These are phyloP conservation scores for Onychomys leucogaster DNA, from an alignment of 2,797 vertebrate genomes.

Conservation along the genomic window DNA sequence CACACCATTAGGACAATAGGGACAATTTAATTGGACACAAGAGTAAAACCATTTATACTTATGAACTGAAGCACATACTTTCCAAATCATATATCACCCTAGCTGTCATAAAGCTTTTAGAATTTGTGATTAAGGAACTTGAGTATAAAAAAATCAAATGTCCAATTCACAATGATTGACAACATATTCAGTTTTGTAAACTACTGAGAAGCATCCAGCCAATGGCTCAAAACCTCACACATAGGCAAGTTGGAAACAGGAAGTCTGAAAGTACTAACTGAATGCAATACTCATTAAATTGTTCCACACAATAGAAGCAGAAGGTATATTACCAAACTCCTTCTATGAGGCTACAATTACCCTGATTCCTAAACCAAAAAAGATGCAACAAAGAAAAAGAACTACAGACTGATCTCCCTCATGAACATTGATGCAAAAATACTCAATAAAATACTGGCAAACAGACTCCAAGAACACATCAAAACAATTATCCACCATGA, in stretches of 20 bases:
- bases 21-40: neutral
- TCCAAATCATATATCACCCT: neutral
- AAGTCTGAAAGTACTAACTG: neutral
- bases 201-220: neutral
- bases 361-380: too few species aligned
- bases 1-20: neutral
- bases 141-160: neutral
- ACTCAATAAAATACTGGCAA: too few species aligned
- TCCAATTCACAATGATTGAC: neutral
- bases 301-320: too few species aligned
- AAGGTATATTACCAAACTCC: too few species aligned
- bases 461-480: too few species aligned
- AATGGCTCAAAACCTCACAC: neutral
- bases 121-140: constrained; percentile 10
- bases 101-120: neutral
- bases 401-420: too few species aligned
- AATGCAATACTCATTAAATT: too few species aligned
- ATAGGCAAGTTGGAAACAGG: constrained; percentile 14
- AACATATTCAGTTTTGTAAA: neutral
- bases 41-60: neutral
- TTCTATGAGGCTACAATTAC: too few species aligned
- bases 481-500: too few species aligned
- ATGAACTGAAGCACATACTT: neutral
- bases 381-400: too few species aligned
- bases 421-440: too few species aligned